Evolutionary conservation across 2,888 invertebrate species (phyloP).

Genomic region (Troides aeacus): DNA sequence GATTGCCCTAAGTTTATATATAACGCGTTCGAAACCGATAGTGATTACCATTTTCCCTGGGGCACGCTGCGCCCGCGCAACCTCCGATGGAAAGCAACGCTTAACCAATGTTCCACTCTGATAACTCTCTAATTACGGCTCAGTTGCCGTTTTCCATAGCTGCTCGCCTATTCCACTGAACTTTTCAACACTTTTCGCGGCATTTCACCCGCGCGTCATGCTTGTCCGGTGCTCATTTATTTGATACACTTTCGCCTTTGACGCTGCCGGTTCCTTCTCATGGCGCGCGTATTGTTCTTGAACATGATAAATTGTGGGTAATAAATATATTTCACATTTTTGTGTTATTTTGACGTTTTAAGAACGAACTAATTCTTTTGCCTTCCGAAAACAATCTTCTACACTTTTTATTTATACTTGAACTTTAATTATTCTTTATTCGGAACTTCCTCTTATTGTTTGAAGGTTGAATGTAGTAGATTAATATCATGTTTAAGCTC

Average conservation of each 20-base stretch:
- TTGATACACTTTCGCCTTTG: constrained; percentile 72
- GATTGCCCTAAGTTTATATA: constrained; percentile 51
- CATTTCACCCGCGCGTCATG: constrained; percentile 62
- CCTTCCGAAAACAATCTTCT: constrained; percentile 31
- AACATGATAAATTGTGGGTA: constrained; percentile 45
- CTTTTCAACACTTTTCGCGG: constrained; percentile 69
- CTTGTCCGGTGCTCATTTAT: constrained; percentile 48
- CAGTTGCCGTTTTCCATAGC: constrained; percentile 71
- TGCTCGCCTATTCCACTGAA: constrained; percentile 66
- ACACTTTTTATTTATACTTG: background rate
- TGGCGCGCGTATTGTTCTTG: constrained; percentile 41
- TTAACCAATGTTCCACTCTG: constrained; percentile 79
- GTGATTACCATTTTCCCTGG: constrained; percentile 79
- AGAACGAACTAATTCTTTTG: constrained; percentile 42
- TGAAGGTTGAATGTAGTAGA: constrained; percentile 2
- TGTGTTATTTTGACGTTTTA: constrained; percentile 37
- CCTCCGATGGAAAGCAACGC: constrained; percentile 79
- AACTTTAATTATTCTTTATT: constrained; percentile 1
- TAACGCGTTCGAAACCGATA: constrained; percentile 76
- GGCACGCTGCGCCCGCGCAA: constrained; percentile 73
- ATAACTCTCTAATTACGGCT: constrained; percentile 77
- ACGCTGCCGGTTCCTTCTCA: constrained; percentile 38
- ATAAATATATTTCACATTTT: constrained; percentile 37
- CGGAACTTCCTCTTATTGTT: background rate
- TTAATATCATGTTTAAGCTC: constrained; percentile 2